A percentile compares a stretch with the other conserved stretches of the same genome.
These are phyloP conservation scores for Lacanobia oleracea DNA, from an alignment of 2,888 invertebrate genomes.

Conservation along the genomic window DNA sequence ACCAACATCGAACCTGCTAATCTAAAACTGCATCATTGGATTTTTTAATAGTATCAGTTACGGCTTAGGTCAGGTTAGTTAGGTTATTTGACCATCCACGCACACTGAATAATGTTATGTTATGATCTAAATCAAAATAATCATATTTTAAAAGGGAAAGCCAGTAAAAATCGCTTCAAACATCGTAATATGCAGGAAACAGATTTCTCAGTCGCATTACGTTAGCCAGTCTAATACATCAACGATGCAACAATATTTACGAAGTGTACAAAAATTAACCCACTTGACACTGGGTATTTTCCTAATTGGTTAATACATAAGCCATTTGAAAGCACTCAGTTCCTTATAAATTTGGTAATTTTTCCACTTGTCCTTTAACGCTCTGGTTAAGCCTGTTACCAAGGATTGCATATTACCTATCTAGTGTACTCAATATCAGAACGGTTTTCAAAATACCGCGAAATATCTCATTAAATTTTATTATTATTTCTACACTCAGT, in stretches of 20 bases:
- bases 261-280: slow-evolving; percentile 41
- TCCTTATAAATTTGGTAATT: slow-evolving; percentile 68
- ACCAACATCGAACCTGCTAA: too few relatives aligned
- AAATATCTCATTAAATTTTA: slow-evolving; percentile 71
- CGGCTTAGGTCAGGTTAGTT: too few relatives aligned
- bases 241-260: slow-evolving; percentile 41
- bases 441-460: slow-evolving; percentile 72
- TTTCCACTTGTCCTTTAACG: slow-evolving; percentile 79
- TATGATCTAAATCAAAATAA: slow-evolving; percentile 5
- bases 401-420: slow-evolving; percentile 78
- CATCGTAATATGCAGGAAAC: slow-evolving; percentile 41
- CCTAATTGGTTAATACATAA: slow-evolving; percentile 56
- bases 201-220: slow-evolving; percentile 22
- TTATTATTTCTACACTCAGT: slow-evolving; percentile 59
- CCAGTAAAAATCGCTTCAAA: slow-evolving; percentile 15
- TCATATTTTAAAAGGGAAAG: slow-evolving; percentile 32
- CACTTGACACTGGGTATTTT: slow-evolving; percentile 60
- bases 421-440: slow-evolving; percentile 73
- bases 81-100: too few relatives aligned
- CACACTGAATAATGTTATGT: not conserved
- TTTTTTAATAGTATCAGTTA: too few relatives aligned
- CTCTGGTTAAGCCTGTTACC: slow-evolving; percentile 80
- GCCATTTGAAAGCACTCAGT: slow-evolving; percentile 57
- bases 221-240: slow-evolving; percentile 30
- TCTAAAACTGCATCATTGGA: too few relatives aligned